These are phyloP conservation scores for Hiodon alosoides DNA, from an alignment of 2,113 vertebrate genomes.

Conservation along the genomic window DNA sequence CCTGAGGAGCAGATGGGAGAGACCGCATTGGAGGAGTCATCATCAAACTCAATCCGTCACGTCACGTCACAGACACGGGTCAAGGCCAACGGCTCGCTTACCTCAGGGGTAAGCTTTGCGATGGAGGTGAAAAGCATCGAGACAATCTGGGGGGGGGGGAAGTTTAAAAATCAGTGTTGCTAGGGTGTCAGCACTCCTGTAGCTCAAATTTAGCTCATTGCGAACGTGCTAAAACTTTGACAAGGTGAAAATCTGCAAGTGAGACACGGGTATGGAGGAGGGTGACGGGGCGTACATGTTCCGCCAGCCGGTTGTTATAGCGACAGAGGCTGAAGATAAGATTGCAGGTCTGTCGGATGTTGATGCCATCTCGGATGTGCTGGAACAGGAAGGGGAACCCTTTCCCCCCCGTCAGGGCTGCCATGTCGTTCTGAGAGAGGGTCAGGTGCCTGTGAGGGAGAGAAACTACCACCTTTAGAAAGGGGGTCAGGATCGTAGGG, in stretches of 20 bases:
- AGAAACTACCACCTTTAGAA: not conserved
- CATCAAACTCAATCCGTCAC: not conserved
- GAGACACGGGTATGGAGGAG: not conserved
- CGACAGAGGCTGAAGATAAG: constrained; percentile 98
- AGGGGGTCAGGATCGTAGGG: not conserved
- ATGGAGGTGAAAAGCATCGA: constrained; percentile 99
- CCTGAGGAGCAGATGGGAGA: constrained; percentile 60
- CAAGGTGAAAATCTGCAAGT: not conserved
- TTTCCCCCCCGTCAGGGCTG: constrained; percentile 94
- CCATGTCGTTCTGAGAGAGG: constrained; percentile 97
- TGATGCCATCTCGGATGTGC: constrained; percentile 98
- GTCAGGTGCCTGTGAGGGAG: constrained; percentile 81
- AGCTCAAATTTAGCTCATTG: not conserved
- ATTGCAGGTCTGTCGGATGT: constrained; percentile 97
- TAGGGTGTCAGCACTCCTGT: not conserved
- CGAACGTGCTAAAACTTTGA: not conserved
- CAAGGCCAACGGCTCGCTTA: constrained; percentile 47
- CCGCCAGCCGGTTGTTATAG: constrained; percentile 95
- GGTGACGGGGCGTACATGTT: constrained; percentile 71
- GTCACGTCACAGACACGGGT: not conserved
- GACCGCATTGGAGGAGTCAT: not conserved
- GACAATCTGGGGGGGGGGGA: constrained; percentile 72
- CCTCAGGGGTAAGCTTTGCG: constrained; percentile 96
- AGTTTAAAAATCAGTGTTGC: not conserved
- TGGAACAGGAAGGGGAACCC: constrained; percentile 99